Base-by-base conservation (phyloP, 2,113 vertebrate genomes). In the Carassius carassius region DNA sequence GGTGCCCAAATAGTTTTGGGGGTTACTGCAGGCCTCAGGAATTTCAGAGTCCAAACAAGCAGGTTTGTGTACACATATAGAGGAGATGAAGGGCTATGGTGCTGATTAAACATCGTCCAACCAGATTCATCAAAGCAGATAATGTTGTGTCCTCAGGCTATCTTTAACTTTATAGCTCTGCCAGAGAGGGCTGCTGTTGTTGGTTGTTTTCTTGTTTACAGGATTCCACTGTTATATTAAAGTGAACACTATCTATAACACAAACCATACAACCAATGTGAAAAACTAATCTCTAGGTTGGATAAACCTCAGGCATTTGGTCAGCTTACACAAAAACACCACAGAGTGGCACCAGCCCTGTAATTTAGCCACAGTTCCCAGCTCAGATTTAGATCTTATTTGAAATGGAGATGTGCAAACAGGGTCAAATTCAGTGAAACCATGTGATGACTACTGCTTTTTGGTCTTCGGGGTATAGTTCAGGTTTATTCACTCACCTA, bases 401-500 rank as follows among this genome's bases (percentile, higher is more conserved):
- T 87, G 91, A 88, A 88, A 88, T 87, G 70, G 77, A 86, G 90
- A 90, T 88, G 91, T 90, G 56, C 56, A 58, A 58, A 58, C 56
- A 56, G 29, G 29, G 88, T 89, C 75, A 81, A 74, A 80, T 51
- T 17, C 32, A 29, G 60, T 81, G 84, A 91, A 88, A 89, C 74
- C 75, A 2, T 70, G 90, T 81, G 85, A 92, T 89, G 91, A 92
- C 88, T 90, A 88, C 60, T 25, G 85, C 77, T 29, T 90, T 76
- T 92, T 89, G 62, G 2, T 91, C 91, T 90, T 92, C 5, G 11
- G 35, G 21, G 56, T 75, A 1, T 29, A 29, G 29, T 29, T 29
- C 29, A 29, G 29, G 29, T 29, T 75, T n/a, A 41, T 79, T 88
- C 81, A 95, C 97, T 91, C 95, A 99, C 98, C 98, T 87, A 95